Evolutionary conservation across 1,140 invertebrate genomes (phyloP).

Genomic region (Cydia amplana): DNA sequence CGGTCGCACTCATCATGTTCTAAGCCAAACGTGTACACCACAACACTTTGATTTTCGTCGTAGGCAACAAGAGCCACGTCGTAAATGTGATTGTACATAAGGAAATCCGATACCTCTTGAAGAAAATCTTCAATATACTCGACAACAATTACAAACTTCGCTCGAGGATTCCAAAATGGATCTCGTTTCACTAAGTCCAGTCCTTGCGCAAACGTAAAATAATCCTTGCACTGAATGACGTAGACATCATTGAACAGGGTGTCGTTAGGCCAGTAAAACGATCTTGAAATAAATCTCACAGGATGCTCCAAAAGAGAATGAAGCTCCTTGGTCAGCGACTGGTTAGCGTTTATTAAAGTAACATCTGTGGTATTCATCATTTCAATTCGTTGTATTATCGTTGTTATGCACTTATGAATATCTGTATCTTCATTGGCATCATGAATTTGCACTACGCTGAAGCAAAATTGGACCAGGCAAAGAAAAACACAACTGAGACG

Average conservation of each 20-base stretch:
- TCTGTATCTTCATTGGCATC: background rate
- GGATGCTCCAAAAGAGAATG: background rate
- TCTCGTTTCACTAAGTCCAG: slow-evolving; percentile 35
- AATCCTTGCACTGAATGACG: slow-evolving; percentile 35
- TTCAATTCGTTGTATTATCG: slow-evolving; percentile 10
- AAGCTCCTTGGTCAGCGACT: slow-evolving; percentile 13
- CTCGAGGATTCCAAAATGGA: slow-evolving; percentile 44
- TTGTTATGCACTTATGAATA: background rate
- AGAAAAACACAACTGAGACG: background rate
- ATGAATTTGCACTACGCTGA: background rate
- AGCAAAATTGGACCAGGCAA: slow-evolving; percentile 3
- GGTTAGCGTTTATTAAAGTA: slow-evolving; percentile 37
- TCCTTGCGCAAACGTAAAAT: slow-evolving; percentile 34
- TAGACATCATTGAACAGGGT: slow-evolving; percentile 35
- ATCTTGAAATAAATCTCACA: slow-evolving; percentile 35
- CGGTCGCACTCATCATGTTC: slow-evolving; percentile 33
- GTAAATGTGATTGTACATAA: slow-evolving; percentile 33
- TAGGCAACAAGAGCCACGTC: slow-evolving; percentile 36
- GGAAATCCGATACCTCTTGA: slow-evolving; percentile 16
- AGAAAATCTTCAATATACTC: slow-evolving; percentile 30
- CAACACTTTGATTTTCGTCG: slow-evolving; percentile 23
- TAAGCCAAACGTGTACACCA: slow-evolving; percentile 31
- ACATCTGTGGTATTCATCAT: background rate
- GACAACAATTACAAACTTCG: slow-evolving; percentile 40
- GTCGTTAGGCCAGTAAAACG: slow-evolving; percentile 34